Evolutionary conservation across 2,113 vertebrate genomes (phyloP).

Genomic region (Pteruthius melanotis): DNA sequence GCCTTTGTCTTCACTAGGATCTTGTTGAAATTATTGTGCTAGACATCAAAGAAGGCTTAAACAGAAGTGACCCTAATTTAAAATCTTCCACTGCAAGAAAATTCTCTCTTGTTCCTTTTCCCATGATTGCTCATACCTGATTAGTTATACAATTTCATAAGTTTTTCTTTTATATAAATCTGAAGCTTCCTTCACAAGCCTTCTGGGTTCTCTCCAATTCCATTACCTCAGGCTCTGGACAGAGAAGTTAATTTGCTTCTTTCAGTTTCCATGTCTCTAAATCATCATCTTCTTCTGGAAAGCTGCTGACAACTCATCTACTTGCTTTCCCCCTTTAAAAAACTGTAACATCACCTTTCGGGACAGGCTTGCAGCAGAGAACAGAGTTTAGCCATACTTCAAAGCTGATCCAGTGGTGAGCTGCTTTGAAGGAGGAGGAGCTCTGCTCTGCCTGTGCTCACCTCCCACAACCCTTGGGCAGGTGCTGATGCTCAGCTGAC

Average conservation of each 20-base stretch:
- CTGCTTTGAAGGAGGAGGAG: background rate
- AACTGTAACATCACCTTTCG: background rate
- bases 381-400: background rate
- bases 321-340: background rate
- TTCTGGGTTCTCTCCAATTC: background rate
- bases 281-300: background rate
- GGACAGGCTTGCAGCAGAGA: background rate
- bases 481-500: background rate
- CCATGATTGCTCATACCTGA: background rate
- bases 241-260: background rate
- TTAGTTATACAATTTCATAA: background rate
- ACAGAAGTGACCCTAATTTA: background rate
- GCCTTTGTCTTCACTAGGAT: background rate
- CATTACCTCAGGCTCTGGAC: background rate
- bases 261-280: conserved; percentile 10
- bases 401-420: background rate
- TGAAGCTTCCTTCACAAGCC: background rate
- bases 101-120: background rate
- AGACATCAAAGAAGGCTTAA: background rate
- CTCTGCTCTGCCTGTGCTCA: background rate
- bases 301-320: background rate
- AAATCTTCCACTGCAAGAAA: background rate
- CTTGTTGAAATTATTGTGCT: background rate
- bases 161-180: background rate
- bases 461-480: background rate